phyloP scores from a whole-genome alignment of 2,113 vertebrate genomes.

The Percina caprodes region DNA sequence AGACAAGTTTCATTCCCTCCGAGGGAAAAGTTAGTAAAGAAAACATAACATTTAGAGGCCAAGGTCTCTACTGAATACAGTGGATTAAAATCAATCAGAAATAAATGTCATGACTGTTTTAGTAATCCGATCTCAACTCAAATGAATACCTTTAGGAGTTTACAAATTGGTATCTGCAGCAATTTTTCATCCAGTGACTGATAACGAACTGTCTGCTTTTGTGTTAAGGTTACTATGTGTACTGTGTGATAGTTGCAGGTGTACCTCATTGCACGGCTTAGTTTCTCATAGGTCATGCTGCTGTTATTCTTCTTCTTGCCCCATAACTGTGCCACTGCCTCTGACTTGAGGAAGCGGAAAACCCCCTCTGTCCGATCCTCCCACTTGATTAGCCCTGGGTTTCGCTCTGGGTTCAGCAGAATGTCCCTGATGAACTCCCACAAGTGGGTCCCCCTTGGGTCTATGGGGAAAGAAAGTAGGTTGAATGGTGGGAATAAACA shows the following conservation, averaged over 20 bases:
- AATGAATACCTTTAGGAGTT: neutral
- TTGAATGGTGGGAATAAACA: neutral
- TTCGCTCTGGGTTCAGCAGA: slow-evolving; percentile 94
- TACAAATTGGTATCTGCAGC: neutral
- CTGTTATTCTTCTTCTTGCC: slow-evolving; percentile 99
- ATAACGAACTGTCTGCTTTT: neutral
- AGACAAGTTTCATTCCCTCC: neutral
- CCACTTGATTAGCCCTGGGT: slow-evolving; percentile 98
- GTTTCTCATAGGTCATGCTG: slow-evolving; percentile 99
- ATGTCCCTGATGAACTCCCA: slow-evolving; percentile 99
- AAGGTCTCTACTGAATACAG: neutral
- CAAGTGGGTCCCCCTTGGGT: slow-evolving; percentile 93
- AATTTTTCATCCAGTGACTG: neutral
- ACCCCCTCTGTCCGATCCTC: slow-evolving; percentile 95
- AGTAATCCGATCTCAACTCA: neutral
- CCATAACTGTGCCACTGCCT: slow-evolving; percentile 98
- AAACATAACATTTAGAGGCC: neutral
- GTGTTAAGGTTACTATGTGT: neutral
- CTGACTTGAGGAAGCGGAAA: slow-evolving; percentile 97
- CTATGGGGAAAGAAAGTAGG: slow-evolving; percentile 68
- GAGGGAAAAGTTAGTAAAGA: neutral
- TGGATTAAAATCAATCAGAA: neutral
- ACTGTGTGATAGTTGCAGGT: neutral
- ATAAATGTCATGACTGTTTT: neutral
- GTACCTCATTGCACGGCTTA: slow-evolving; percentile 98